These are phyloP conservation scores for Bungarus multicinctus DNA, from an alignment of 2,113 vertebrate species.

Conservation along the genomic window DNA sequence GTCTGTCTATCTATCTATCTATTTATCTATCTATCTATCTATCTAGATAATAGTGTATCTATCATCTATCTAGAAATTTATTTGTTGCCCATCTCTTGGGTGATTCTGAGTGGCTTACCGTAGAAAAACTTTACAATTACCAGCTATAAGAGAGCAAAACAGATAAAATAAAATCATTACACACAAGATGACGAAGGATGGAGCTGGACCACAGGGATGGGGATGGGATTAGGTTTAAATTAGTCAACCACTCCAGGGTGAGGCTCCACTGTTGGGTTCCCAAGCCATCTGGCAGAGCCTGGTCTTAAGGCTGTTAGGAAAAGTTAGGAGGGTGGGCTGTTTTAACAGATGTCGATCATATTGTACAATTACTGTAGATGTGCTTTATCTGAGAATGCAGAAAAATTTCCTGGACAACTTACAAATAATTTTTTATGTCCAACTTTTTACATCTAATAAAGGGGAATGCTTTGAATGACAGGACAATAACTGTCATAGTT, in stretches of 20 bases:
- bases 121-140: background rate
- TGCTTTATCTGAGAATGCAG: background rate
- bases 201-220: background rate
- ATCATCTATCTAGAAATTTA: background rate
- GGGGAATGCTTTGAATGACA: background rate
- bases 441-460: background rate
- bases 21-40: no score
- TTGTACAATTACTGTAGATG: background rate
- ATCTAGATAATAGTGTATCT: no score
- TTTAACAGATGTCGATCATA: background rate
- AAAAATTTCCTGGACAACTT: background rate
- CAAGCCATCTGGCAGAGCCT: background rate
- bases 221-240: background rate
- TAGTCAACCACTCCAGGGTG: background rate
- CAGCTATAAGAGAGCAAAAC: background rate
- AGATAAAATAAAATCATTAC: background rate
- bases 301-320: background rate
- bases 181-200: background rate
- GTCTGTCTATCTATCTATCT: no score
- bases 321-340: background rate
- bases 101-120: background rate
- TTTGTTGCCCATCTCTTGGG: background rate
- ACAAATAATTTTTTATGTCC: background rate
- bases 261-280: background rate
- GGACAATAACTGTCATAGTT: background rate